Base-by-base conservation (phyloP, 2,888 invertebrate genomes). In the Lissocephala sabroskyi region DNA sequence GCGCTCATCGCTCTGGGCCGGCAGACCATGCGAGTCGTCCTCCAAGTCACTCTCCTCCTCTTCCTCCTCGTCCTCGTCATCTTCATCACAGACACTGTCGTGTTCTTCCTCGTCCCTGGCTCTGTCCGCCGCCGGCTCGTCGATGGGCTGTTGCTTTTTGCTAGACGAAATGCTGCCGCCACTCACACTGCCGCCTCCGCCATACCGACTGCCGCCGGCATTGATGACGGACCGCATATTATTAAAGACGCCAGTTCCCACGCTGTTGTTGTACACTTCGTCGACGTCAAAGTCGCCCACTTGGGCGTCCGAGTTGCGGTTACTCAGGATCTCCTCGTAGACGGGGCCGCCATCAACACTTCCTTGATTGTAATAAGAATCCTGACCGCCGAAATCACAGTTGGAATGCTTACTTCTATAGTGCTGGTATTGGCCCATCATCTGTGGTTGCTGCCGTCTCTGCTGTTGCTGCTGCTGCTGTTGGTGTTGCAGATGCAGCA, bases 381-480 rank as follows among this genome's bases (percentile, higher is more conserved):
- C 83, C n/a, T n/a, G n/a, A n/a, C n/a, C n/a, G 65, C 65, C 65
- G 56, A 70, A 64, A 75, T 81, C 81, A 81, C 81, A 82, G 82
- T 81, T 82, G 79, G 82, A 82, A 79, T 80, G 83, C 78, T 81
- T 80, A 77, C 75, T 80, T 74, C 80, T 82, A 80, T 75, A 79
- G 44, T 74, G 65, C 48, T 80, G 78, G 43, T 77, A 73, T 46
- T 77, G 79, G 57, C 76, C 76, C 52, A 78, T 73, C 40, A 70
- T 71, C 14, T 67, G 78, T 46, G 79, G 63, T 33, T 74, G 78
- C 40, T 75, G 61, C 19, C 76, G 73, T 23, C 73, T 28, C 36
- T 76, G 79, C 28, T 59, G 63, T 36, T 62, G 62, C 23, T 79
- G 81, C 41, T 79, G 67, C 48, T 66, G 71, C 32, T 74, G 59